These are phyloP conservation scores for Diplolepis rosae DNA, from an alignment of 2,888 invertebrate genomes.

Conservation along the genomic window DNA sequence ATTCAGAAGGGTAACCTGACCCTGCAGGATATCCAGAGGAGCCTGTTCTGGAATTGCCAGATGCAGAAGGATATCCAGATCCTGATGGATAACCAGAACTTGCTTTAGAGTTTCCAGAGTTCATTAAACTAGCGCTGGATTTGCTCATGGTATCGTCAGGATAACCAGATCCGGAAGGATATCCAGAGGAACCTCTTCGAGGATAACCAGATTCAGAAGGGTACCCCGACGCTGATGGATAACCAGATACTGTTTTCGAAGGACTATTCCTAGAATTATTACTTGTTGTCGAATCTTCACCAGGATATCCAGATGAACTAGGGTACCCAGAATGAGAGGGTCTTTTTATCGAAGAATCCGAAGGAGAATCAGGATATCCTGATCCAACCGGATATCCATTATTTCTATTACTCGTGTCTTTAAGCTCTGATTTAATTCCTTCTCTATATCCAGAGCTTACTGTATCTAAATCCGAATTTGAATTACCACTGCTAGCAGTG, in stretches of 20 bases:
- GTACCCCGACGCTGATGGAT: slow-evolving; percentile 36
- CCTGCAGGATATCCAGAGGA: slow-evolving; percentile 34
- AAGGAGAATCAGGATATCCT: slow-evolving; percentile 26
- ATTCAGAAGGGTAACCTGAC: slow-evolving; percentile 42
- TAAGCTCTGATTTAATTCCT: slow-evolving; percentile 37
- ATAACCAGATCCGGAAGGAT: slow-evolving; percentile 29
- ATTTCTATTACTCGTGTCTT: not conserved
- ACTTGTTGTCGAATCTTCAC: slow-evolving; percentile 7
- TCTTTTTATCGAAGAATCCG: not conserved
- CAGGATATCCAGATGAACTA: not conserved
- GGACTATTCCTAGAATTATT: not conserved
- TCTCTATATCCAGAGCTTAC: slow-evolving; percentile 41
- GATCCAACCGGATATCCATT: slow-evolving; percentile 36
- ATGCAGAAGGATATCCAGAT: slow-evolving; percentile 37
- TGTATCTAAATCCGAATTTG: not conserved
- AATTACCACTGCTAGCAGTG: not conserved
- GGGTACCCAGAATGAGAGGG: slow-evolving; percentile 12
- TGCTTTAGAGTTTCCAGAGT: not conserved
- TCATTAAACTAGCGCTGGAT: not conserved
- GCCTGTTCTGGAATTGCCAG: slow-evolving; percentile 14
- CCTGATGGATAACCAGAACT: slow-evolving; percentile 32
- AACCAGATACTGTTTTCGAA: slow-evolving; percentile 37
- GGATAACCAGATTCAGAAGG: slow-evolving; percentile 33
- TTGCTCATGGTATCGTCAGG: not conserved
- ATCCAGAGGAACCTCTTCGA: slow-evolving; percentile 37